Percentiles rank a stretch among this genome's conserved stretches.
These are phyloP conservation scores for Marmota monax DNA, from an alignment of 2,113 vertebrate genomes.

Conservation along the genomic window DNA sequence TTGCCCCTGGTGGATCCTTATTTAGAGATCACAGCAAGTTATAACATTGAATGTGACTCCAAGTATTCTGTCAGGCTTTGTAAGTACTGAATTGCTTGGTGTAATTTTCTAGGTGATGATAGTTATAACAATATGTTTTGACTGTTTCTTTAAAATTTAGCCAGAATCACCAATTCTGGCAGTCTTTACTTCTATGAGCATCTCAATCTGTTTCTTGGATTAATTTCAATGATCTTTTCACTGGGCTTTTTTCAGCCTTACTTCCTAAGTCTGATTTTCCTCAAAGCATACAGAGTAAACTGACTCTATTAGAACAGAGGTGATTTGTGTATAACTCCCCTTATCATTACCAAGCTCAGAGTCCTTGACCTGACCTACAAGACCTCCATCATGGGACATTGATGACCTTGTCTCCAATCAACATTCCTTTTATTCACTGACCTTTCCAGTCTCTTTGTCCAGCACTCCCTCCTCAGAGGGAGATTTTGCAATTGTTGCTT, in stretches of 20 bases:
- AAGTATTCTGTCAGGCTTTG: background rate
- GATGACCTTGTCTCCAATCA: background rate
- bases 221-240: background rate
- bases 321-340: background rate
- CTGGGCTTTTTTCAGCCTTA: background rate
- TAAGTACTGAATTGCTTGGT: background rate
- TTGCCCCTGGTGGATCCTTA: background rate
- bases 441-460: background rate
- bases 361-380: rapidly evolving
- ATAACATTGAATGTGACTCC: background rate
- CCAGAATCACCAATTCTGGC: background rate
- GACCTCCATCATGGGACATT: rapidly evolving
- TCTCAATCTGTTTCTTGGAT: background rate
- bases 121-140: background rate
- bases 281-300: background rate
- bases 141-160: background rate
- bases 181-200: rapidly evolving
- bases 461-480: background rate
- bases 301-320: background rate
- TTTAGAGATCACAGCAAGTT: background rate
- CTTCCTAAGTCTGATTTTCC: background rate
- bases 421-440: rapidly evolving
- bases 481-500: background rate
- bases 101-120: background rate
- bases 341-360: background rate